phyloP scores from a whole-genome alignment of 2,888 invertebrate genomes.

The Tinea semifulvella region DNA sequence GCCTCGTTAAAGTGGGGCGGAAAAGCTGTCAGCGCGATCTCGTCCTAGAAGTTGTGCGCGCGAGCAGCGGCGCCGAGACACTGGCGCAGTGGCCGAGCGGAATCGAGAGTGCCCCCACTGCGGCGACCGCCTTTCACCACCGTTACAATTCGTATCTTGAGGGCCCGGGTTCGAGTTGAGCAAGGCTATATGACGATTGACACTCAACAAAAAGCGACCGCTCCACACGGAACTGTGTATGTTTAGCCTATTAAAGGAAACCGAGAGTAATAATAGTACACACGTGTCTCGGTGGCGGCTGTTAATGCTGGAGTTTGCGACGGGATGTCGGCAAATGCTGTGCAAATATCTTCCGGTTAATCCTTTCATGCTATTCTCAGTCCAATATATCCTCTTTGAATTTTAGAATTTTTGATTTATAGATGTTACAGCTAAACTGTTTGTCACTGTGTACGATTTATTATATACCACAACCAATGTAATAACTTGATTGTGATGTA shows the following conservation, averaged over 20 bases:
- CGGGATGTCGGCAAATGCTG: neutral
- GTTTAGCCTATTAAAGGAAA: neutral
- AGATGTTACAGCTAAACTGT: no score
- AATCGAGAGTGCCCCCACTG: slow-evolving; percentile 32
- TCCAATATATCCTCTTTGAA: no score
- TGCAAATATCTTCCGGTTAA: slow-evolving; percentile 5
- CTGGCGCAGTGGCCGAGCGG: slow-evolving; percentile 34
- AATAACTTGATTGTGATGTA: no score
- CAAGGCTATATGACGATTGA: slow-evolving; percentile 62
- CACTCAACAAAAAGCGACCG: slow-evolving; percentile 52
- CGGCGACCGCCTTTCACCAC: slow-evolving; percentile 48
- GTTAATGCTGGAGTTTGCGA: neutral
- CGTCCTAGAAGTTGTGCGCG: slow-evolving; percentile 5
- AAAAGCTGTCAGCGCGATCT: slow-evolving; percentile 7
- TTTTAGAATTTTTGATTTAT: no score
- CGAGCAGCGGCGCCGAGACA: slow-evolving; percentile 23
- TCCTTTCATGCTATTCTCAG: neutral
- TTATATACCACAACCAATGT: no score
- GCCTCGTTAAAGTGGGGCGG: slow-evolving; percentile 10
- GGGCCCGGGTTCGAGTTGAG: slow-evolving; percentile 51
- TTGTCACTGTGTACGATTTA: no score
- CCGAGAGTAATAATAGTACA: neutral
- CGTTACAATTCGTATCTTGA: slow-evolving; percentile 47
- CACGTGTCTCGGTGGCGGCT: slow-evolving; percentile 1
- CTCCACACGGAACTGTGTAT: slow-evolving; percentile 1